phyloP scores from a whole-genome alignment of 2,113 vertebrate genomes.

The Centropus bengalensis region DNA sequence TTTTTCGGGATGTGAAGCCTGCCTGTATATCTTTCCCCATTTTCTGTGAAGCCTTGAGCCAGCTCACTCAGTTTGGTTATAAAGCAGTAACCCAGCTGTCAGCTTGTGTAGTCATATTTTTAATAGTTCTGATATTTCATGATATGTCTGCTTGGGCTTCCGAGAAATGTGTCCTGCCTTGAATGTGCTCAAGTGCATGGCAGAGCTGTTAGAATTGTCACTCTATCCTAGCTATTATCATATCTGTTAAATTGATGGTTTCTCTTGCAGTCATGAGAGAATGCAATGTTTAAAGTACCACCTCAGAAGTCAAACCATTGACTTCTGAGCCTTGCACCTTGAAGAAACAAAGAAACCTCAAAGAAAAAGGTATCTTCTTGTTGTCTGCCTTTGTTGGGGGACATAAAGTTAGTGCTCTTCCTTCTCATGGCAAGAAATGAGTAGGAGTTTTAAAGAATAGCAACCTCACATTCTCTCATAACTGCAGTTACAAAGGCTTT shows the following conservation, averaged over 20 bases:
- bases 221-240: neutral
- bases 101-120: neutral
- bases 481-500: neutral
- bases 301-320: neutral
- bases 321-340: neutral
- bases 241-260: neutral
- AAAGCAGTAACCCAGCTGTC: neutral
- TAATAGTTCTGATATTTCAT: neutral
- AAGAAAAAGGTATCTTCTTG: neutral
- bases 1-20: neutral
- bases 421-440: neutral
- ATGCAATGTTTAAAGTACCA: rapidly evolving
- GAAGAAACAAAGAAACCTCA: too few relatives aligned
- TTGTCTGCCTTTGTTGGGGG: neutral
- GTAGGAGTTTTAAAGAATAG: rapidly evolving
- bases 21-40: neutral
- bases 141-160: neutral
- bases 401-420: neutral
- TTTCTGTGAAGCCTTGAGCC: neutral
- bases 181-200: neutral
- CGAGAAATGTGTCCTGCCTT: neutral
- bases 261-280: neutral
- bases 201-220: neutral
- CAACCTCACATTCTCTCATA: neutral
- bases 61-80: neutral